Evolutionary conservation across 2,888 invertebrate genomes (phyloP).

Genomic region (Cryptocephalus moraei): DNA sequence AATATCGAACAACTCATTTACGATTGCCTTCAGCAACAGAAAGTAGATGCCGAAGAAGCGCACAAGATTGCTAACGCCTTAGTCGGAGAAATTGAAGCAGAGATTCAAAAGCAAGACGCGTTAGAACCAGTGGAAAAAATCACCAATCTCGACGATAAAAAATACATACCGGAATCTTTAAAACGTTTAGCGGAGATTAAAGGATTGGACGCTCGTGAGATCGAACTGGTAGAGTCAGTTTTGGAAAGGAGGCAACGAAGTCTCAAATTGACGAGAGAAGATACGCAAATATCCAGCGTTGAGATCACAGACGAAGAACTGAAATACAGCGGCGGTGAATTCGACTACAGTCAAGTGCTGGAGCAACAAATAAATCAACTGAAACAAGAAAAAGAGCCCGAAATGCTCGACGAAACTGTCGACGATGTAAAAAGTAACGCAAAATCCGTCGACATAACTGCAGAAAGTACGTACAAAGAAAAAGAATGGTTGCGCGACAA

Average conservation of each 20-base stretch:
- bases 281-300: slow-evolving; percentile 44
- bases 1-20: slow-evolving; percentile 36
- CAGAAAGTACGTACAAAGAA: slow-evolving; percentile 21
- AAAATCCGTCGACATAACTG: slow-evolving; percentile 24
- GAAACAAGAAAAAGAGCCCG: slow-evolving; percentile 39
- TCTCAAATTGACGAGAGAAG: slow-evolving; percentile 35
- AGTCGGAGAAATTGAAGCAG: slow-evolving; percentile 44
- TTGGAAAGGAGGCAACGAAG: slow-evolving; percentile 39
- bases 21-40: slow-evolving; percentile 36
- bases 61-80: slow-evolving; percentile 41
- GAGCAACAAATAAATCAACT: slow-evolving; percentile 36
- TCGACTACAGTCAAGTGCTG: slow-evolving; percentile 46
- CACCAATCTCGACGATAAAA: slow-evolving; percentile 17
- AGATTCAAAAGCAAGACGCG: slow-evolving; percentile 38
- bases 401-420: slow-evolving; percentile 25
- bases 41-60: slow-evolving; percentile 41
- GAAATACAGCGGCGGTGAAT: slow-evolving; percentile 57
- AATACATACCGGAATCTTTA: slow-evolving; percentile 36
- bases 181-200: slow-evolving; percentile 38
- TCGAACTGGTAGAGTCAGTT: slow-evolving; percentile 42
- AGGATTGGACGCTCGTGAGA: slow-evolving; percentile 39
- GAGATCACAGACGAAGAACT: slow-evolving; percentile 57
- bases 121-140: slow-evolving; percentile 6
- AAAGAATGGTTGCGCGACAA: slow-evolving; percentile 20
- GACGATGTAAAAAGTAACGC: slow-evolving; percentile 13